Percentiles rank a stretch among this genome's conserved stretches.
Evolutionary conservation across 2,888 invertebrate genomes (phyloP).

Genomic region (Pecten maximus): DNA sequence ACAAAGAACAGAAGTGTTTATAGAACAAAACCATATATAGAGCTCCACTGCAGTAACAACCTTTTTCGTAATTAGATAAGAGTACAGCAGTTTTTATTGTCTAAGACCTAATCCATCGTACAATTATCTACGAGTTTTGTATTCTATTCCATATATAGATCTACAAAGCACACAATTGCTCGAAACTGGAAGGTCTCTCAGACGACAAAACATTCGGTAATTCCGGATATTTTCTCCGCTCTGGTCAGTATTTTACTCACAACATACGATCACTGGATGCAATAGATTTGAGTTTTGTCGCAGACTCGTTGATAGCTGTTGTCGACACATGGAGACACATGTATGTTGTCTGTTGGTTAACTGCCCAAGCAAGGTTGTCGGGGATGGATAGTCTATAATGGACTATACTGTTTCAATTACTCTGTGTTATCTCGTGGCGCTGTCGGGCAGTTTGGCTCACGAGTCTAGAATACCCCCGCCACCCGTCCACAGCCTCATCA

Average conservation of each 20-base stretch:
- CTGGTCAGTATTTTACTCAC: conserved; percentile 9
- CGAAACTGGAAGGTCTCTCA: not conserved
- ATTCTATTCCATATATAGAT: not conserved
- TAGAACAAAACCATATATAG: not conserved
- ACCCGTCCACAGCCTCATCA: not conserved
- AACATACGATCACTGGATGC: not conserved
- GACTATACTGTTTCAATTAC: not conserved
- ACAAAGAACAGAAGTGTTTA: not conserved
- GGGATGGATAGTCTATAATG: not conserved
- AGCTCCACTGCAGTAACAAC: not conserved
- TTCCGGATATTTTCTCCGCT: not conserved
- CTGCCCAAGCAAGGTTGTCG: not conserved
- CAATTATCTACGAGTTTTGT: not conserved
- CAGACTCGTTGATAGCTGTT: conserved; percentile 5
- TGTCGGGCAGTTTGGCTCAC: not conserved
- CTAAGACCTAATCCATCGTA: not conserved
- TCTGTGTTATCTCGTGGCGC: not conserved
- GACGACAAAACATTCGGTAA: not conserved
- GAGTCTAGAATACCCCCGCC: not conserved
- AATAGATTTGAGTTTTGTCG: not conserved
- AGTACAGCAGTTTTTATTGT: not conserved
- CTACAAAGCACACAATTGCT: not conserved
- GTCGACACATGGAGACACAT: not conserved
- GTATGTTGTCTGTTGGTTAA: not conserved
- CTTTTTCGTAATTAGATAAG: not conserved